Evolutionary conservation across 1,140 invertebrate genomes (phyloP), one percentile per base, ranked within the genome.

Genomic region (Drosophila hydei): DNA sequence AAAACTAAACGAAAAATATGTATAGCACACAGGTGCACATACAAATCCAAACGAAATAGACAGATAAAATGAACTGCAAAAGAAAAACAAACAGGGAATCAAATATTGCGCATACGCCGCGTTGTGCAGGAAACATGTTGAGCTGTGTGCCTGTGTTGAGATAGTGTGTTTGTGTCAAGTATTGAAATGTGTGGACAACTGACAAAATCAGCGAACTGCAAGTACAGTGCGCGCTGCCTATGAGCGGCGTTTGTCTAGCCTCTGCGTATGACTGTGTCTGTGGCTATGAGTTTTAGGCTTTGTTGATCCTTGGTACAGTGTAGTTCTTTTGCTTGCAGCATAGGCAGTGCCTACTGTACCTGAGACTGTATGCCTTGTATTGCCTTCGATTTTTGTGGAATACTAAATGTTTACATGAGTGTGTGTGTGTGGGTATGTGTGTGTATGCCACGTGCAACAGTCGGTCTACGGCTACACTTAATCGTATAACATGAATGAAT

Each of bases 381-480:
- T 65, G 68, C 61, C 65, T 58, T 45, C 47, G 50, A 23, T 52
- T 47, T n/a, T n/a, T n/a, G n/a, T n/a, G n/a, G n/a, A n/a, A 18
- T 38, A 12, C 33, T 40, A n/a, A n/a, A n/a, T n/a, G n/a, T n/a
- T n/a, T n/a, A n/a, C n/a, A n/a, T n/a, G n/a, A n/a, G n/a, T 63
- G 36, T 63, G 58, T 56, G 51, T 36, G 59, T 61, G 58, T 71
- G 36, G 63, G 30, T 42, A 40, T 43, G 27, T 71, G 61, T 69
- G 21, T 55, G 36, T 79, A 33, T 84, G 63, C 30, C 73, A 56
- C 70, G 77, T 85, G 81, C 81, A 87, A 85, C 83, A 87, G 81
- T 88, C 81, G 74, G 72, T 63, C 77, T 87, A 87, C 65, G 60
- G 45, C 81, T 85, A 77, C 45, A 48, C 81, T 85, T 85, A 87